Evolutionary conservation across 2,113 vertebrate genomes (phyloP), one percentile per base, ranked within the genome.

Genomic region (Lasiurus borealis): DNA sequence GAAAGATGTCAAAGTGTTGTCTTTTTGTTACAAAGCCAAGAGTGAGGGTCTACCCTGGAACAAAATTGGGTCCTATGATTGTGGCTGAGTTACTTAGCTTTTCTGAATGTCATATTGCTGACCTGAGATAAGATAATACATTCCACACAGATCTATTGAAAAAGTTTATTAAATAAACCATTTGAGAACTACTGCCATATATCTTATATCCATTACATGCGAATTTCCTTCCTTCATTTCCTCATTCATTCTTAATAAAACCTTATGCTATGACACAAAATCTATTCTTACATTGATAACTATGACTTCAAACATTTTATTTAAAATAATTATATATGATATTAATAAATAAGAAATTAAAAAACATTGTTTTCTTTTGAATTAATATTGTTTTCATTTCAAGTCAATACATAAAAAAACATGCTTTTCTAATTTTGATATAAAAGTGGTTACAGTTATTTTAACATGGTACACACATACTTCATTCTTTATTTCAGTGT

Each of bases 211-310:
- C 31, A 54, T 27, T 31, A 88, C 84, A 84, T 78, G 12, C 3
- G 62, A 72, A 4, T 66, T 84, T 6, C 4, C 5, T 27, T 92
- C 83, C 25, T 31, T 73, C 14, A 11, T 76, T 57, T 91, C 36
- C 50, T 54, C 46, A 34, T 34, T 71, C 15, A 77, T 59, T 96
- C 50, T 76, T 76, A 71, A 36, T 54, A 71, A 64, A 82, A 64
- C 78, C 16, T 36, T 76, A 18, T 71, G 34, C 34, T 94, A 69
- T 87, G 44, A 66, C 71, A 64, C 10, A 73, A 92, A 90, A 34
- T 80, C 40, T 80, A 90, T 90, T 76, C 12, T 75, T 66, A 40
- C 18, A 19, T 83, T 94, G 13, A 52, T 69, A 84, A 92, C 83
- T 75, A 92, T 36, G 13, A 50, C 21, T 72, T 86, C 31, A 31